These are phyloP conservation scores for Numenius phaeopus DNA, from an alignment of 2,797 vertebrate genomes.

Conservation along the genomic window DNA sequence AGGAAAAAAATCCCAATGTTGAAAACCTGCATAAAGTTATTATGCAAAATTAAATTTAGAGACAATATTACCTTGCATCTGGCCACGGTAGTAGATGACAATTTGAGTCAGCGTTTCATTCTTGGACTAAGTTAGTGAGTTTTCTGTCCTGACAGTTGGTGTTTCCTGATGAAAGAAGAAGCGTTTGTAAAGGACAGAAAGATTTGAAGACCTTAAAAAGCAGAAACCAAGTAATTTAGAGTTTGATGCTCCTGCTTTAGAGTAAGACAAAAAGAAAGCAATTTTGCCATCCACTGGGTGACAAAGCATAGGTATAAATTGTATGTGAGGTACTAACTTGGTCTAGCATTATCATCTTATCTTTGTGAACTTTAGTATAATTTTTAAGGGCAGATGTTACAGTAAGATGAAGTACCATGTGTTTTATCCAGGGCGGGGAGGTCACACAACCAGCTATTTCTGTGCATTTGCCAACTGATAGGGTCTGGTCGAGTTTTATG, in stretches of 20 bases:
- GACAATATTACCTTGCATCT: neutral
- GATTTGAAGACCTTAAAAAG: neutral
- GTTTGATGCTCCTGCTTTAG: neutral
- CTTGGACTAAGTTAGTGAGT: neutral
- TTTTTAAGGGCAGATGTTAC: neutral
- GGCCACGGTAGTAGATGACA: neutral
- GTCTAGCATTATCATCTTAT: neutral
- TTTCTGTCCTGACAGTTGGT: neutral
- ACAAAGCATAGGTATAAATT: conserved; percentile 24
- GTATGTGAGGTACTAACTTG: neutral
- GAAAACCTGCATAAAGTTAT: neutral
- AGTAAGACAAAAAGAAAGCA: neutral
- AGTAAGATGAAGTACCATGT: neutral
- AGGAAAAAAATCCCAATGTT: neutral
- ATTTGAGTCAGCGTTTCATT: conserved; percentile 10
- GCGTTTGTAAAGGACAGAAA: neutral
- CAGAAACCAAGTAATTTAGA: neutral
- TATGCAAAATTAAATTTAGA: neutral
- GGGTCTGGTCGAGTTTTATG: conserved; percentile 9
- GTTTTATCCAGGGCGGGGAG: neutral
- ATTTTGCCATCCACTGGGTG: conserved; percentile 32
- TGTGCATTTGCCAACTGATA: conserved; percentile 39
- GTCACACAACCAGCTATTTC: neutral
- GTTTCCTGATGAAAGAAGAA: neutral
- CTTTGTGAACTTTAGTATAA: neutral